phyloP scores from a whole-genome alignment of 2,113 vertebrate species.

The Corydoras sp. region DNA sequence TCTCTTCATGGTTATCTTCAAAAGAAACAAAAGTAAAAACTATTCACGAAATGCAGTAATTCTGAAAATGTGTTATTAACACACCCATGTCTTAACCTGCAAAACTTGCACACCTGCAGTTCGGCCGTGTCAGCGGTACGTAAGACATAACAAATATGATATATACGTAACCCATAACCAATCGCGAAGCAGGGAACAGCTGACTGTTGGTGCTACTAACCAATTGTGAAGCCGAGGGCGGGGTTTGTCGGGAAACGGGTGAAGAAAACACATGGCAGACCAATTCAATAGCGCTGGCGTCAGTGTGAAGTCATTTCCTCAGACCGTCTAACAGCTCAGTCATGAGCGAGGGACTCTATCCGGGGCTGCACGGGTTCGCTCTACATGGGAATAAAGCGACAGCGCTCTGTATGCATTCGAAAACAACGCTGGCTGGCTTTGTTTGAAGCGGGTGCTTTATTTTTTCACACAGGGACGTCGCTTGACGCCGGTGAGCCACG shows the following conservation, averaged over 20 bases:
- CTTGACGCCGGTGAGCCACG: conserved; percentile 11
- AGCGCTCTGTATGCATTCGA: not conserved
- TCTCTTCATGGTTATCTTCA: too few species aligned
- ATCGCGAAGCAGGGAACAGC: not conserved
- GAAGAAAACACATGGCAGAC: not conserved
- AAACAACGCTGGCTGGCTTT: not conserved
- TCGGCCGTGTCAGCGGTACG: too few species aligned
- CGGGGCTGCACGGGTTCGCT: conserved; percentile 18
- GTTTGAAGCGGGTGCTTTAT: not conserved
- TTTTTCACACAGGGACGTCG: not conserved
- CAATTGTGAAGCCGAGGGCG: not conserved
- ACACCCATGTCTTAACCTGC: too few species aligned
- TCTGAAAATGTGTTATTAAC: too few species aligned
- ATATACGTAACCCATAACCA: too few species aligned
- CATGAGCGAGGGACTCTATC: conserved; percentile 31
- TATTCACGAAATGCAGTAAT: too few species aligned
- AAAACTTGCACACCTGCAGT: too few species aligned
- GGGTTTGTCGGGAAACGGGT: conserved; percentile 17
- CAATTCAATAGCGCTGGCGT: not conserved
- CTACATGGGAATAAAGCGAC: not conserved
- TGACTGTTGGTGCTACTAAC: not conserved
- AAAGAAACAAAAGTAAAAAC: too few species aligned
- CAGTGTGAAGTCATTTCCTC: conserved; percentile 30
- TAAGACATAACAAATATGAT: too few species aligned
- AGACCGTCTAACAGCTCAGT: conserved; percentile 29